A percentile compares a stretch with the other conserved stretches of the same genome.
Evolutionary conservation across 2,888 invertebrate genomes (phyloP).

Genomic region (Chalcosyrphus nemorum): DNA sequence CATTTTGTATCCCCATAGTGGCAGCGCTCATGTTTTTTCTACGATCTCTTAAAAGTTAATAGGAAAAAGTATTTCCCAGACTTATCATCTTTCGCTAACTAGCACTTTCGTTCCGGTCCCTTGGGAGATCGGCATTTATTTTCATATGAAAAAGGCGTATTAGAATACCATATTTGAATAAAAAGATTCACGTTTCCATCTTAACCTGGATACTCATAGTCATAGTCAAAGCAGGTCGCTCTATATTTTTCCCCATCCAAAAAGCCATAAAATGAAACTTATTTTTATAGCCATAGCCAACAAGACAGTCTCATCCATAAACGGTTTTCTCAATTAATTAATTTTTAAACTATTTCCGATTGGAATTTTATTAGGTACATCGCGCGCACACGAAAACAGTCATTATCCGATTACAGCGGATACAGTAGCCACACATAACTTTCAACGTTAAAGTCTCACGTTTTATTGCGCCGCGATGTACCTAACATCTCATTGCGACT

Average conservation of each 20-base stretch:
- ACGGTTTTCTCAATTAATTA: constrained; percentile 67
- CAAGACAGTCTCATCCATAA: constrained; percentile 39
- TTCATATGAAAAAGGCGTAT: neutral
- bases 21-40: no score
- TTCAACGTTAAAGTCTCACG: constrained; percentile 45
- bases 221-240: neutral
- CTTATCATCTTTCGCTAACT: neutral
- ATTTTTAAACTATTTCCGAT: constrained; percentile 71
- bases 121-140: neutral
- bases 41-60: no score
- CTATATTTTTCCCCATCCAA: neutral
- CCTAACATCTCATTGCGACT: constrained; percentile 53
- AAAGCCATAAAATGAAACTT: neutral
- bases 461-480: constrained; percentile 40
- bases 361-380: constrained; percentile 71
- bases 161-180: neutral
- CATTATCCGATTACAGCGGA: constrained; percentile 65
- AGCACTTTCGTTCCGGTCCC: neutral
- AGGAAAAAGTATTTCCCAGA: no score
- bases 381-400: constrained; percentile 66
- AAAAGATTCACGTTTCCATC: neutral
- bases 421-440: constrained; percentile 62
- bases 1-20: no score
- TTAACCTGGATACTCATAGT: neutral
- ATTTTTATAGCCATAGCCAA: neutral